phyloP scores from a whole-genome alignment of 2,888 invertebrate genomes.

The Acronicta alni region DNA sequence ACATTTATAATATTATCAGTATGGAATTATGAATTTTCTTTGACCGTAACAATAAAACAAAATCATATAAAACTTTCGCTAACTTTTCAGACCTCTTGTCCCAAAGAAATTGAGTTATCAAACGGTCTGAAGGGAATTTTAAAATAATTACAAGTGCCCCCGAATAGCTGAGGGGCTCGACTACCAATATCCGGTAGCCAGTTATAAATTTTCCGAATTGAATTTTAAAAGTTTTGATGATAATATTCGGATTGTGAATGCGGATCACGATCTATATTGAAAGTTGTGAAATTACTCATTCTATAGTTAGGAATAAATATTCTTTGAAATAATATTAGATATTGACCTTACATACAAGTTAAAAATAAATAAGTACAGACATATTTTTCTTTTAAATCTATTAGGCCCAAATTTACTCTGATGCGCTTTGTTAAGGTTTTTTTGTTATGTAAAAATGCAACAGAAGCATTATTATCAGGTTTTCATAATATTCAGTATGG shows the following conservation, averaged over 20 bases:
- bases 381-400: too few species aligned
- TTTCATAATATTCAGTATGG: too few species aligned
- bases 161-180: constrained; percentile 29
- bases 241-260: constrained; percentile 15
- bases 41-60: neutral
- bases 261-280: constrained; percentile 11
- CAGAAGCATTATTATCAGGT: too few species aligned
- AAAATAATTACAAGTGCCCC: constrained; percentile 43
- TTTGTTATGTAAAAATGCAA: too few species aligned
- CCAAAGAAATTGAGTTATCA: constrained; percentile 50
- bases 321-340: too few species aligned
- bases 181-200: constrained; percentile 21
- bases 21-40: too few species aligned
- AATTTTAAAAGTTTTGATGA: constrained; percentile 39
- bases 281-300: neutral
- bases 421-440: too few species aligned
- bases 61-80: constrained; percentile 10
- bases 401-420: too few species aligned
- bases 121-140: constrained; percentile 45
- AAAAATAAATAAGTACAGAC: too few species aligned
- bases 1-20: too few species aligned
- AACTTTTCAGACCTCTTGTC: constrained; percentile 38
- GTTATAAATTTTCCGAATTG: constrained; percentile 38
- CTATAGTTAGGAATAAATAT: too few species aligned
- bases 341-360: too few species aligned